These are phyloP conservation scores for Spodoptera exigua DNA, from an alignment of 2,888 invertebrate genomes.

Conservation along the genomic window DNA sequence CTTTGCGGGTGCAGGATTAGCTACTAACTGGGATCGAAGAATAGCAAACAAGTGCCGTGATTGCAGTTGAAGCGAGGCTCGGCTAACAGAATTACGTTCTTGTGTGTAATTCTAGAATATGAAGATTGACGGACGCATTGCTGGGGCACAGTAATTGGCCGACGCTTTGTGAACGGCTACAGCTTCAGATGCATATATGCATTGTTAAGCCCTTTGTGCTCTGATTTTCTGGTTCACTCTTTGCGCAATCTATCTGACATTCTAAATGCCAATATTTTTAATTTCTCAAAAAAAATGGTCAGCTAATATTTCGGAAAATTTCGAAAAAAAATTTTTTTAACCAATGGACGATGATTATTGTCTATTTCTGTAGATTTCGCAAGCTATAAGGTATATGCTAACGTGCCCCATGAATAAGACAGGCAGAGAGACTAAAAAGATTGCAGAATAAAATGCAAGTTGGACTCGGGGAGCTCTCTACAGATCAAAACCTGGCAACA, in stretches of 20 bases:
- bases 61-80: conserved; percentile 3
- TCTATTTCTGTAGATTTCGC: too few species aligned
- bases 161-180: neutral
- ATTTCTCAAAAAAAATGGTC: too few species aligned
- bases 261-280: too few species aligned
- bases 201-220: conserved; percentile 10
- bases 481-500: too few species aligned
- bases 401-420: too few species aligned
- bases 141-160: conserved; percentile 26
- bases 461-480: too few species aligned
- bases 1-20: conserved; percentile 5
- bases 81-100: conserved; percentile 19
- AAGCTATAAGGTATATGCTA: too few species aligned
- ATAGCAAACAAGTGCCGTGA: conserved; percentile 1
- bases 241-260: neutral
- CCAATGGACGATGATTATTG: too few species aligned
- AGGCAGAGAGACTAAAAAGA: too few species aligned
- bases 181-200: conserved; percentile 6
- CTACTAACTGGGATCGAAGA: conserved; percentile 10
- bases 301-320: too few species aligned
- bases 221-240: neutral
- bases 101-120: conserved; percentile 27
- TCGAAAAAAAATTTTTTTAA: too few species aligned
- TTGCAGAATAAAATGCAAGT: too few species aligned
- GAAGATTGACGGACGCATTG: conserved; percentile 31